These are phyloP conservation scores for Agrotis puta DNA, from an alignment of 2,888 invertebrate genomes.

Conservation along the genomic window DNA sequence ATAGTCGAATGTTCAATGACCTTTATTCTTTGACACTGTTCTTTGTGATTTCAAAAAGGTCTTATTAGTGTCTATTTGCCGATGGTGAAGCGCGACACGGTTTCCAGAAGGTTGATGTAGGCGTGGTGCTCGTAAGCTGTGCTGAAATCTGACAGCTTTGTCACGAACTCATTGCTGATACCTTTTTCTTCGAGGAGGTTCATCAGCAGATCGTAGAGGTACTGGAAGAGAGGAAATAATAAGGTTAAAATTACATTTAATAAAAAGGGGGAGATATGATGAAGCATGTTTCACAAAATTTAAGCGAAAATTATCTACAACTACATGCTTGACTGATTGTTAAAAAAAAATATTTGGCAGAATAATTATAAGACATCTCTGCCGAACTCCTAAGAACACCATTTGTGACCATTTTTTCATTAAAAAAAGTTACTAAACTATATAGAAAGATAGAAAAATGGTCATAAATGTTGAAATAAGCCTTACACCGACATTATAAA, in stretches of 20 bases:
- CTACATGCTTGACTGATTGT: too few relatives aligned
- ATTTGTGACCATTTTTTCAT: too few relatives aligned
- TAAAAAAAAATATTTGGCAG: background rate
- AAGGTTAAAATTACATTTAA: background rate
- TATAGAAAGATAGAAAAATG: too few relatives aligned
- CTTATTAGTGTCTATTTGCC: constrained; percentile 80
- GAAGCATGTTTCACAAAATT: background rate
- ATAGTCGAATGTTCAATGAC: constrained; percentile 39
- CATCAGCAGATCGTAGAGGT: constrained; percentile 98
- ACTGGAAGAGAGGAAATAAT: constrained; percentile 89
- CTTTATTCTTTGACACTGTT: constrained; percentile 32
- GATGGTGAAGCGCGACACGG: constrained; percentile 96
- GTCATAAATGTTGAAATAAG: background rate
- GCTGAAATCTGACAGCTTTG: constrained; percentile 96
- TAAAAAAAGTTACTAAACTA: too few relatives aligned
- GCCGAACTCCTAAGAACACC: too few relatives aligned
- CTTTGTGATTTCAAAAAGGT: background rate
- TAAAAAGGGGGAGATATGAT: background rate
- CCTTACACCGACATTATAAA: background rate
- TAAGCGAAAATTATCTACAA: background rate
- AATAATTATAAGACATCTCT: too few relatives aligned
- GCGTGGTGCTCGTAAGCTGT: constrained; percentile 98
- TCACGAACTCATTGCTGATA: constrained; percentile 97
- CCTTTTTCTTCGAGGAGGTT: constrained; percentile 99
- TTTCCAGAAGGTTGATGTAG: constrained; percentile 97